These are phyloP conservation scores for Datnioides undecimradiatus DNA, from an alignment of 2,113 vertebrate genomes.

Conservation along the genomic window DNA sequence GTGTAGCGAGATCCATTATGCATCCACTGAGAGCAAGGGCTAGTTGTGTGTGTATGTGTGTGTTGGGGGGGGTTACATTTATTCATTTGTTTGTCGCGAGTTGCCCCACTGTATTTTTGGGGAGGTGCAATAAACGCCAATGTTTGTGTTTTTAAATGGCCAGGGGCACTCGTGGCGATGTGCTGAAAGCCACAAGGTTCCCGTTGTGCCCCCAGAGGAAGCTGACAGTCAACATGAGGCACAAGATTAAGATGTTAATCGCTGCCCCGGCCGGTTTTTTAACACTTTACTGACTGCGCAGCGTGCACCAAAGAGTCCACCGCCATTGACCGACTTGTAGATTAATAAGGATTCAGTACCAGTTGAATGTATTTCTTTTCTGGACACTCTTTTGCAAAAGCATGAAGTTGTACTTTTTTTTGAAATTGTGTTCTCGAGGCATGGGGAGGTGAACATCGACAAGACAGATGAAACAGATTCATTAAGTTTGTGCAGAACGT, in stretches of 20 bases:
- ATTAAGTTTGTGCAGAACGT: slow-evolving; percentile 47
- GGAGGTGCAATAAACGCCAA: slow-evolving; percentile 26
- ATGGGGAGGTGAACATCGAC: slow-evolving; percentile 56
- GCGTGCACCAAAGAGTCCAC: not conserved
- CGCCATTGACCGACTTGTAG: not conserved
- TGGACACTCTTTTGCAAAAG: slow-evolving; percentile 38
- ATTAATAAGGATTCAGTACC: not conserved
- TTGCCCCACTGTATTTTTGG: slow-evolving; percentile 52
- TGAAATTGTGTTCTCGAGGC: slow-evolving; percentile 44
- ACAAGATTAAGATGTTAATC: slow-evolving; percentile 48
- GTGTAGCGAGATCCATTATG: slow-evolving; percentile 62
- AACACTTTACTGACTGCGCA: slow-evolving; percentile 40
- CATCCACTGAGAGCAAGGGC: slow-evolving; percentile 56
- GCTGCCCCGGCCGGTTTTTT: slow-evolving; percentile 31
- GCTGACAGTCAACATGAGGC: slow-evolving; percentile 33
- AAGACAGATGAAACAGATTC: slow-evolving; percentile 69
- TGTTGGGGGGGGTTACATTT: slow-evolving; percentile 52
- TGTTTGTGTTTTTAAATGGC: slow-evolving; percentile 54
- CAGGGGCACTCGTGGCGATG: slow-evolving; percentile 17
- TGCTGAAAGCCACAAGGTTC: slow-evolving; percentile 46
- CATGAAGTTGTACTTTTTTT: slow-evolving; percentile 31
- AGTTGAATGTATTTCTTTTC: slow-evolving; percentile 2
- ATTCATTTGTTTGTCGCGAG: slow-evolving; percentile 59
- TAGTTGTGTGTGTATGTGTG: too few relatives aligned
- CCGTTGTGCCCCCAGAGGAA: slow-evolving; percentile 46